Conservation (phyloP, 2,888 invertebrate genomes). For the Oxycera nigricornis region DNA sequence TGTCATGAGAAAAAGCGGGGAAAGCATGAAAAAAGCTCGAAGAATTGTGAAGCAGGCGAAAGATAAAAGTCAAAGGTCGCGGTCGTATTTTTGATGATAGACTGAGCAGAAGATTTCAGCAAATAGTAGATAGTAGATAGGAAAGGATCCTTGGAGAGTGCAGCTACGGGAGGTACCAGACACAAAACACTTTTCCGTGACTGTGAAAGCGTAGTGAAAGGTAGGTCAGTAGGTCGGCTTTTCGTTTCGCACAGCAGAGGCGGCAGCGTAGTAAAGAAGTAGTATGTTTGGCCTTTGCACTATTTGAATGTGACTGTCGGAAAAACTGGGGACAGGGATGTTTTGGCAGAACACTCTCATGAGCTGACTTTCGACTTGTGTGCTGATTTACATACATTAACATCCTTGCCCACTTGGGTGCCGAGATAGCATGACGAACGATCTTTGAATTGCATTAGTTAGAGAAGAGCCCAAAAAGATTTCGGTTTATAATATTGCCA, state of each 20-base stretch:
- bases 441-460: too few species aligned
- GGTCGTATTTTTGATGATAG: conserved; percentile 19
- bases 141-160: background rate
- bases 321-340: too few species aligned
- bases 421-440: too few species aligned
- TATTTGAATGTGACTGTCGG: too few species aligned
- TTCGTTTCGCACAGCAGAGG: background rate
- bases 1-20: conserved; percentile 3
- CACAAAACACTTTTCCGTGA: too few species aligned
- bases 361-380: too few species aligned
- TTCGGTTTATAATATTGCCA: too few species aligned
- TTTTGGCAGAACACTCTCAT: too few species aligned
- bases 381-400: too few species aligned
- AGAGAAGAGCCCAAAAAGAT: too few species aligned
- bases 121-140: conserved; percentile 9
- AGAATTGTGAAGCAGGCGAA: background rate
- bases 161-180: background rate
- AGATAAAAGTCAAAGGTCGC: conserved; percentile 35
- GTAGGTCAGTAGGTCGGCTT: conserved; percentile 35
- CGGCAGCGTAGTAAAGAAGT: conserved; percentile 26
- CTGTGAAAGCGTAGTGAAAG: background rate
- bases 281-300: too few species aligned
- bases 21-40: background rate
- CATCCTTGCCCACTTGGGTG: too few species aligned
- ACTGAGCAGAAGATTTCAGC: background rate